phyloP scores from a whole-genome alignment of 2,888 invertebrate genomes.

The Drosophila monieri region DNA sequence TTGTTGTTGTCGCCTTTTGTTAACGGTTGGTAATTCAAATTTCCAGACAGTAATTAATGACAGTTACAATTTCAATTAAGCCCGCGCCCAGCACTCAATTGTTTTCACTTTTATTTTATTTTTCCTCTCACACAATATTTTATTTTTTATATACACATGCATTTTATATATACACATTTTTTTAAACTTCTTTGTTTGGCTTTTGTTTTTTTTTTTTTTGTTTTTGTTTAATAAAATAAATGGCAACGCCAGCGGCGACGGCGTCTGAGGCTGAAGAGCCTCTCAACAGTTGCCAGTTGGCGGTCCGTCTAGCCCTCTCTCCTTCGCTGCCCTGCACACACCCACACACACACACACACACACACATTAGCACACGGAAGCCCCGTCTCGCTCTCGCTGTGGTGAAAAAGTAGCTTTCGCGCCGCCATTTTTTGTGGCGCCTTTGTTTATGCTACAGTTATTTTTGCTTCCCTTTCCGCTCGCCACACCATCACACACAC shows the following conservation, averaged over 20 bases:
- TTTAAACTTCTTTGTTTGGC: slow-evolving; percentile 52
- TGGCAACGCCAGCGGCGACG: slow-evolving; percentile 73
- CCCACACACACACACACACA: background rate
- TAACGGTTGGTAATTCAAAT: slow-evolving; percentile 74
- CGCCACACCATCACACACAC: background rate
- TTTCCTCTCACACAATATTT: slow-evolving; percentile 32
- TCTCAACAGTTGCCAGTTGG: slow-evolving; percentile 68
- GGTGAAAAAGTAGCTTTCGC: slow-evolving; percentile 80
- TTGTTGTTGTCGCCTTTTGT: slow-evolving; percentile 44
- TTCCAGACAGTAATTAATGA: slow-evolving; percentile 84
- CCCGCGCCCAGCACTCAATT: slow-evolving; percentile 53
- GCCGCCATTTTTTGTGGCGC: slow-evolving; percentile 83
- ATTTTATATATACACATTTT: slow-evolving; percentile 12
- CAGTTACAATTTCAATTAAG: slow-evolving; percentile 82
- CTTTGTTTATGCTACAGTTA: slow-evolving; percentile 76
- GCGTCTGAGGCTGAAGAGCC: slow-evolving; percentile 67
- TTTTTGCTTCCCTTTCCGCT: slow-evolving; percentile 32
- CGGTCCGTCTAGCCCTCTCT: slow-evolving; percentile 39
- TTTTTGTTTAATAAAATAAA: slow-evolving; percentile 73
- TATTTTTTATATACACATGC: slow-evolving; percentile 6
- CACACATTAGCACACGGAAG: no score
- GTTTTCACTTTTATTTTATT: slow-evolving; percentile 50
- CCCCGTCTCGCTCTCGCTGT: slow-evolving; percentile 24
- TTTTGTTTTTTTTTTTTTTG: slow-evolving; percentile 67
- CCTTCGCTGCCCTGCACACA: slow-evolving; percentile 9